These are phyloP conservation scores for Agrypnus murinus DNA, from an alignment of 2,888 invertebrate species.

Conservation along the genomic window DNA sequence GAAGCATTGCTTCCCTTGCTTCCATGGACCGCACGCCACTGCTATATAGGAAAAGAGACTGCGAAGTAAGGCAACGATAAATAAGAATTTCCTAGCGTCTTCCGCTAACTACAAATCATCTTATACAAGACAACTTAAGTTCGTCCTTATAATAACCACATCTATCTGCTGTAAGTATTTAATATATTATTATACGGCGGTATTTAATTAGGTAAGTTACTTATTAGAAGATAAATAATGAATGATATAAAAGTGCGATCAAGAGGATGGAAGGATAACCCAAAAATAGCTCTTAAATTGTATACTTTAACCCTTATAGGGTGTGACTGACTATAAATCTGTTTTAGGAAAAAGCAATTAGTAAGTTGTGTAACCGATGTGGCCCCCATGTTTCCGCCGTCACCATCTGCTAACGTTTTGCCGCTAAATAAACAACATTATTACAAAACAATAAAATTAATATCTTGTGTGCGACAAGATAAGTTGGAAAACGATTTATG, in stretches of 20 bases:
- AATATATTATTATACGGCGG: background rate
- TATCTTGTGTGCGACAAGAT: too few species aligned
- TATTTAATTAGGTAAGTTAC: slow-evolving; percentile 3
- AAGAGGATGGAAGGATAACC: background rate
- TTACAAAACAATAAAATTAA: background rate
- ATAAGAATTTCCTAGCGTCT: slow-evolving; percentile 10
- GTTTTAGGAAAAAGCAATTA: background rate
- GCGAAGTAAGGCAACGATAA: background rate
- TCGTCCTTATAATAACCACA: background rate
- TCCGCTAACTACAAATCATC: background rate
- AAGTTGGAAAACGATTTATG: too few species aligned
- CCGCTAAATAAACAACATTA: background rate
- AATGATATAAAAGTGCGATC: too few species aligned
- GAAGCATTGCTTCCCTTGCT: too few species aligned
- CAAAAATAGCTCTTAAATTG: background rate
- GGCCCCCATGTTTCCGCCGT: background rate
- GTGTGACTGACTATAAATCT: background rate
- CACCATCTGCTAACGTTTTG: background rate
- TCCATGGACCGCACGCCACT: too few species aligned
- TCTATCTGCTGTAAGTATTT: background rate
- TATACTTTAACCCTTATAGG: background rate
- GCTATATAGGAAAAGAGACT: too few species aligned
- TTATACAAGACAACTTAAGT: background rate
- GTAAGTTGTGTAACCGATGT: background rate
- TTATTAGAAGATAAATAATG: too few species aligned